A percentile compares a stretch with the other conserved stretches of the same genome.
These are phyloP conservation scores for Drosophila borborema DNA, from an alignment of 2,888 invertebrate genomes.

Conservation along the genomic window DNA sequence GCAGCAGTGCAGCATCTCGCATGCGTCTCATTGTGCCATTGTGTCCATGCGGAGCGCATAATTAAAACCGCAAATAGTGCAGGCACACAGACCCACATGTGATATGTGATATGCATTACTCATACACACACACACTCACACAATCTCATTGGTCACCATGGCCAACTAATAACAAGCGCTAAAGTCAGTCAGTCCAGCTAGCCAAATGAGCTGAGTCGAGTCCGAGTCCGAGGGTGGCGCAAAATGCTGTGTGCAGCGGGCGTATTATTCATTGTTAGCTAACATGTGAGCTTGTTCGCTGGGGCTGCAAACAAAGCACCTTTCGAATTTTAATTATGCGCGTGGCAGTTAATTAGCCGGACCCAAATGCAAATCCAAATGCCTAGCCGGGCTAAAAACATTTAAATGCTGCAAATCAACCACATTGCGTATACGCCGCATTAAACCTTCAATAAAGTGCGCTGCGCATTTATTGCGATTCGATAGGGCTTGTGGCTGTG, in stretches of 20 bases:
- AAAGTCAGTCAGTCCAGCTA: conserved; percentile 49
- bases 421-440: conserved; percentile 67
- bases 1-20: conserved; percentile 23
- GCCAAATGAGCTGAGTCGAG: conserved; percentile 43
- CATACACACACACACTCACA: neutral
- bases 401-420: conserved; percentile 25
- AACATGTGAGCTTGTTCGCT: conserved; percentile 44
- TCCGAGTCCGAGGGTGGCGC: conserved; percentile 3
- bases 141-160: conserved; percentile 50
- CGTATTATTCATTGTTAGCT: conserved; percentile 51
- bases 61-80: conserved; percentile 63
- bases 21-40: conserved; percentile 49
- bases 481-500: neutral
- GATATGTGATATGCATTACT: conserved; percentile 33
- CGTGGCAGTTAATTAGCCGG: conserved; percentile 54
- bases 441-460: conserved; percentile 52
- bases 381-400: conserved; percentile 14
- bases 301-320: conserved; percentile 14
- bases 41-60: conserved; percentile 51
- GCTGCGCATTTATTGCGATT: conserved; percentile 23
- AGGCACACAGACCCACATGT: conserved; percentile 19
- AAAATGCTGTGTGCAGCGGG: conserved; percentile 3
- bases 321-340: conserved; percentile 60
- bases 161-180: conserved; percentile 48
- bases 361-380: conserved; percentile 22